phyloP scores from a whole-genome alignment of 1,140 invertebrate genomes.

The Calosoma granatense region DNA sequence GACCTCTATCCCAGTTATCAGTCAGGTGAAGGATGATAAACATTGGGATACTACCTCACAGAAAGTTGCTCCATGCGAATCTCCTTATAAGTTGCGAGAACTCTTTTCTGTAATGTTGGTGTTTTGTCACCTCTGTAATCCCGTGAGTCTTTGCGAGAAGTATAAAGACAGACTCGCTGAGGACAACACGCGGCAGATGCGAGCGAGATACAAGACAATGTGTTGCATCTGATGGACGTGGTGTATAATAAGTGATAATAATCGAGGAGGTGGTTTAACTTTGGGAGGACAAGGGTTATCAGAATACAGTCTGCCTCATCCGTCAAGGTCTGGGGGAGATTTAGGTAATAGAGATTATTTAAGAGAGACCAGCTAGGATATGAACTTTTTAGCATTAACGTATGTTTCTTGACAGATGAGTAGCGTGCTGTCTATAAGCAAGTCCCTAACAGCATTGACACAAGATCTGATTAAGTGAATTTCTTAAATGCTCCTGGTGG shows the following conservation, averaged over 20 bases:
- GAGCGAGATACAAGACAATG: background rate
- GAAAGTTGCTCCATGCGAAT: background rate
- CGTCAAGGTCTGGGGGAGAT: no score
- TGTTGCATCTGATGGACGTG: background rate
- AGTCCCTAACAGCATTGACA: background rate
- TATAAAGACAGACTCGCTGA: background rate
- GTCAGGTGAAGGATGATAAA: conserved; percentile 11
- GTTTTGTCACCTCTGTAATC: background rate
- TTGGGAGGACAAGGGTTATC: no score
- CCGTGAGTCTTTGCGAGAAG: background rate
- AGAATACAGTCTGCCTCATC: background rate
- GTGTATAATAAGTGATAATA: background rate
- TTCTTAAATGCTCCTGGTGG: conserved; percentile 29
- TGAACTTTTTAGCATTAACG: no score
- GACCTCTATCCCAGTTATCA: conserved; percentile 32
- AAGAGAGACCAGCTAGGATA: no score
- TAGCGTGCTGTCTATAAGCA: no score
- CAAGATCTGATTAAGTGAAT: background rate
- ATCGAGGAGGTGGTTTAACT: background rate
- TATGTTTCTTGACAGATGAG: no score
- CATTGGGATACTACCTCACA: background rate
- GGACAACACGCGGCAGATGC: background rate
- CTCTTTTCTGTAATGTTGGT: background rate
- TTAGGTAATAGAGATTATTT: no score
- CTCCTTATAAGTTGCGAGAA: background rate